phyloP scores from a whole-genome alignment of 1,140 invertebrate species.

The Pissodes strobi region DNA sequence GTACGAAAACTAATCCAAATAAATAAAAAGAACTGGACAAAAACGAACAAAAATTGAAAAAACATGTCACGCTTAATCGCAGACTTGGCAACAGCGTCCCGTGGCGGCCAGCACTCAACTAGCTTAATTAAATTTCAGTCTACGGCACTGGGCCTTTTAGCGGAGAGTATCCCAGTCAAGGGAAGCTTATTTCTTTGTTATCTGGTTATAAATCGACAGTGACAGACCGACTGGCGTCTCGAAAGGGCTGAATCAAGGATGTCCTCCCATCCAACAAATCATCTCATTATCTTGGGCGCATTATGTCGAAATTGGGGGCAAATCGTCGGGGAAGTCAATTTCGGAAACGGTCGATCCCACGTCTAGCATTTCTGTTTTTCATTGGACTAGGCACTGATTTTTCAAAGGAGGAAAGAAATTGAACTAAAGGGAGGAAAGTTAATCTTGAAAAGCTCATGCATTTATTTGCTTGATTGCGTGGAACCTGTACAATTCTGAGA shows the following conservation, averaged over 20 bases:
- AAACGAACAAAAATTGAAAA: too few species aligned
- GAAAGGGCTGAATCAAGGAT: constrained; percentile 19
- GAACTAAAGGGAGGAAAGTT: too few species aligned
- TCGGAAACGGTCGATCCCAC: not conserved
- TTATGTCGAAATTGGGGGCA: constrained; percentile 9
- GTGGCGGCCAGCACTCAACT: not conserved
- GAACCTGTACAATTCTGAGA: too few species aligned
- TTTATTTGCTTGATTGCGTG: too few species aligned
- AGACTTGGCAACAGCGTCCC: too few species aligned
- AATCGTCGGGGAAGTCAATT: constrained; percentile 26
- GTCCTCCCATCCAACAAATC: constrained; percentile 26
- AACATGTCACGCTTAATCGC: too few species aligned
- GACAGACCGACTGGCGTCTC: constrained; percentile 29
- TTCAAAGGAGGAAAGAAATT: too few species aligned
- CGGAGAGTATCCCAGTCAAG: not conserved
- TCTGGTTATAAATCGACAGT: constrained; percentile 19
- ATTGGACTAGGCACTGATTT: not conserved
- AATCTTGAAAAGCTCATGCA: too few species aligned
- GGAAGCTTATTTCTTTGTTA: not conserved
- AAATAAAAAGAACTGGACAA: too few species aligned
- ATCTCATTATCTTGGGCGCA: constrained; percentile 18
- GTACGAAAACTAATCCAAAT: too few species aligned
- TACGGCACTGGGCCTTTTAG: not conserved
- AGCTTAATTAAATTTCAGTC: not conserved
- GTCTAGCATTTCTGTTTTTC: constrained; percentile 12